Percentiles rank a stretch among this genome's conserved stretches.
Evolutionary conservation across 2,113 vertebrate species (phyloP).

Genomic region (Oceanites oceanicus): DNA sequence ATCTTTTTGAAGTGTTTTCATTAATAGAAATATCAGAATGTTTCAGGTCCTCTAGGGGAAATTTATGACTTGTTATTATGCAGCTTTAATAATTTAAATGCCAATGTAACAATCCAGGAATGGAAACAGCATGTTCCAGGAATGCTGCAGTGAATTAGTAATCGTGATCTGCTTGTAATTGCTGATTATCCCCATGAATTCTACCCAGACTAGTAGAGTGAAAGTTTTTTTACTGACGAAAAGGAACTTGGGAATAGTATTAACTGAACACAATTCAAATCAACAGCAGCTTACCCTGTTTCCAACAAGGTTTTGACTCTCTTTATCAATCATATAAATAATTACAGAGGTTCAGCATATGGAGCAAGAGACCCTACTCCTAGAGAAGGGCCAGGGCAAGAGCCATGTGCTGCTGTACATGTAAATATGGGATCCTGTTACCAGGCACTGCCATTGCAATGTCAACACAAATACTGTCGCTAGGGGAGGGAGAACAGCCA

Average conservation of each 20-base stretch:
- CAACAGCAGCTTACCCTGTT: neutral
- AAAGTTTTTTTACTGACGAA: neutral
- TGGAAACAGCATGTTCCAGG: conserved; percentile 18
- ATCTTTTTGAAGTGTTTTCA: neutral
- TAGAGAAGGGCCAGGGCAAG: neutral
- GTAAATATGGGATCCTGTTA: neutral
- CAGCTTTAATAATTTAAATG: conserved; percentile 33
- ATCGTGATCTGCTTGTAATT: conserved; percentile 26
- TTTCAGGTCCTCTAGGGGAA: neutral
- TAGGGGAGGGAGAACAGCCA: neutral
- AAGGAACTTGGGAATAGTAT: neutral
- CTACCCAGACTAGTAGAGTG: neutral
- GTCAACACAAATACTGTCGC: neutral
- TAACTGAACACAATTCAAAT: neutral
- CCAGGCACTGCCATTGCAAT: neutral
- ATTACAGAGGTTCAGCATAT: neutral
- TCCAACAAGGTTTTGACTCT: neutral
- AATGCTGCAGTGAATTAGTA: conserved; percentile 11
- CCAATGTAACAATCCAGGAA: conserved; percentile 34
- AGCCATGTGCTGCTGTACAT: neutral
- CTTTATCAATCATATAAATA: neutral
- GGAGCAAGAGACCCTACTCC: neutral
- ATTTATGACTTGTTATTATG: neutral
- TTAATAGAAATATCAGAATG: conserved; percentile 2
- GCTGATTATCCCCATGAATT: neutral